Evolutionary conservation across 2,797 vertebrate species (phyloP).

Genomic region (Enteromius viviparus): DNA sequence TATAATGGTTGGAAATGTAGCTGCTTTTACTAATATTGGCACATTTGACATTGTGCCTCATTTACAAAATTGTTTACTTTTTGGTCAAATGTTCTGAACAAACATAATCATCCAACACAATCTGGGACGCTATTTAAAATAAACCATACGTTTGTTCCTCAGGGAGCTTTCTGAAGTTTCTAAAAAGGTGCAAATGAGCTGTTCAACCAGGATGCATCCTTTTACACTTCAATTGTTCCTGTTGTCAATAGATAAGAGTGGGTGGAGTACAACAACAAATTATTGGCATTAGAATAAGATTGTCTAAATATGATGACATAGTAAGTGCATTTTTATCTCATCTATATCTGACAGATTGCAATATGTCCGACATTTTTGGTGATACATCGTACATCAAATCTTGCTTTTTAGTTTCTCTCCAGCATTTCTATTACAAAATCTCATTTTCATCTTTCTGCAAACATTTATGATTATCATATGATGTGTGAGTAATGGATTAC

Average conservation of each 20-base stretch:
- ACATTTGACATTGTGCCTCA: background rate
- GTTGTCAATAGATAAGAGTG: background rate
- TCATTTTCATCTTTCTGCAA: background rate
- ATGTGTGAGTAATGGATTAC: conserved; percentile 1
- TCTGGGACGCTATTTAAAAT: background rate
- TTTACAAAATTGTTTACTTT: background rate
- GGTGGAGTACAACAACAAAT: background rate
- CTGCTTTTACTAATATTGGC: too few species aligned
- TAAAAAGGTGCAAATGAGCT: background rate
- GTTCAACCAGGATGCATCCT: background rate
- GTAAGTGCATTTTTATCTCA: background rate
- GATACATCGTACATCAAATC: background rate
- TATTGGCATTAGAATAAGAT: too few species aligned
- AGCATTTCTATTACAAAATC: background rate
- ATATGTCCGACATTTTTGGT: background rate
- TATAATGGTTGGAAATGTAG: too few species aligned
- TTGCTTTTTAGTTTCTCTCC: background rate
- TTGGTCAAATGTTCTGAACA: background rate
- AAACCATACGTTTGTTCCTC: background rate
- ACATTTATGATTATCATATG: background rate
- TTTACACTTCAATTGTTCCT: background rate
- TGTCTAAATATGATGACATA: background rate
- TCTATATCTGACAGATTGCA: background rate
- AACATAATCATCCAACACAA: background rate
- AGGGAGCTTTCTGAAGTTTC: background rate